A percentile compares a stretch with the other conserved stretches of the same genome.
Evolutionary conservation across 2,797 vertebrate species (phyloP).

Genomic region (Halcyon leucocephala): DNA sequence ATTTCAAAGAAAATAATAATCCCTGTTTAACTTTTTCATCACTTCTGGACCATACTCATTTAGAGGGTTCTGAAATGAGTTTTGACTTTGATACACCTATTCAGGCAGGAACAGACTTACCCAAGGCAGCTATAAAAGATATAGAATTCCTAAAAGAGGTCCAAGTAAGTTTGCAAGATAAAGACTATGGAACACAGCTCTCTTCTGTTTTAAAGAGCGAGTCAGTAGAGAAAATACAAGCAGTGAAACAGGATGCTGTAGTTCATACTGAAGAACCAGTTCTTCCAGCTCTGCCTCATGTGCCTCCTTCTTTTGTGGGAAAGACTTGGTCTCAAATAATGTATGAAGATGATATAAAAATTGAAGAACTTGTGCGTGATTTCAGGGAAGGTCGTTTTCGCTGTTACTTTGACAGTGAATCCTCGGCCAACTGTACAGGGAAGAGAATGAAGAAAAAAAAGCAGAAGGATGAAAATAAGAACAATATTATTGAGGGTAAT

Average conservation of each 20-base stretch:
- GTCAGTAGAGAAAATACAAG: background rate
- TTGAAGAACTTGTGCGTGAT: slow-evolving; percentile 86
- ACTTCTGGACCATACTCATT: slow-evolving; percentile 62
- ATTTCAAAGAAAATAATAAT: slow-evolving; percentile 74
- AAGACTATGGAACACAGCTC: slow-evolving; percentile 81
- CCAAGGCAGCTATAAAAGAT: slow-evolving; percentile 70
- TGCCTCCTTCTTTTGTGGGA: slow-evolving; percentile 88
- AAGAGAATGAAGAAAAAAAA: slow-evolving; percentile 62
- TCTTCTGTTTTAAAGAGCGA: slow-evolving; percentile 74
- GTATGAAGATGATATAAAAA: slow-evolving; percentile 88
- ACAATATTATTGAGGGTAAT: background rate
- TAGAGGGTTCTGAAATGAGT: slow-evolving; percentile 79
- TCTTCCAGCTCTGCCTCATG: slow-evolving; percentile 82
- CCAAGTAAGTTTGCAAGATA: slow-evolving; percentile 83
- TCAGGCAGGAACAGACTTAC: slow-evolving; percentile 69
- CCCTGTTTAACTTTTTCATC: slow-evolving; percentile 79
- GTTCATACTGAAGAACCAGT: slow-evolving; percentile 77
- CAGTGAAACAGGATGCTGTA: background rate
- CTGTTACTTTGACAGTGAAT: slow-evolving; percentile 89
- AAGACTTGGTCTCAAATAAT: slow-evolving; percentile 90
- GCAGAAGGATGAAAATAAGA: slow-evolving; percentile 56
- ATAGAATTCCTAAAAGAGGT: slow-evolving; percentile 80
- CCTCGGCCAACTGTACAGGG: slow-evolving; percentile 75
- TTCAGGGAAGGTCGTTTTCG: slow-evolving; percentile 85
- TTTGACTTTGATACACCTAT: slow-evolving; percentile 84